phyloP scores from a whole-genome alignment of 2,888 invertebrate genomes.

The Heteromurus nitidus region DNA sequence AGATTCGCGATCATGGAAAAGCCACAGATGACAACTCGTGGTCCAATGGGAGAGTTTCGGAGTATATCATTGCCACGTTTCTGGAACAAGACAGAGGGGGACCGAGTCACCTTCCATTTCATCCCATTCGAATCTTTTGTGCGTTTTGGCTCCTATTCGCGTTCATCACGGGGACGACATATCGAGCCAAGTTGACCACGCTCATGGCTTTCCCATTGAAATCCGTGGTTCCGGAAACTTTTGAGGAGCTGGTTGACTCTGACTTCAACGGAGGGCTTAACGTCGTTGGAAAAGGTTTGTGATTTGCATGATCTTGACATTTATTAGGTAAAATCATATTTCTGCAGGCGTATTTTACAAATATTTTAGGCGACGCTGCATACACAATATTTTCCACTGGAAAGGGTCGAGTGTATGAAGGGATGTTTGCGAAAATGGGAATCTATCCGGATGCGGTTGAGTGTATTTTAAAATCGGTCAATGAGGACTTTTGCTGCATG shows the following conservation, averaged over 20 bases:
- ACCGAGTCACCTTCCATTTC: neutral
- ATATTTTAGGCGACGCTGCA: constrained; percentile 55
- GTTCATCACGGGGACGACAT: constrained; percentile 30
- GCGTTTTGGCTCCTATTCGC: constrained; percentile 56
- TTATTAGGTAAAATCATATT: neutral
- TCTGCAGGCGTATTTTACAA: neutral
- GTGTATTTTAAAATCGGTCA: constrained; percentile 31
- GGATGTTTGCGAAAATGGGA: constrained; percentile 39
- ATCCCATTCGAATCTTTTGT: constrained; percentile 27
- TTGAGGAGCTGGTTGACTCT: constrained; percentile 63
- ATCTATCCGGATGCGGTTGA: constrained; percentile 32
- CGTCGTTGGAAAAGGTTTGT: constrained; percentile 56
- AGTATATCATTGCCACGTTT: constrained; percentile 24
- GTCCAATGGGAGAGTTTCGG: constrained; percentile 14
- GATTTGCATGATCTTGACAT: neutral
- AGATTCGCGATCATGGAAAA: neutral
- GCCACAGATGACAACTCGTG: neutral
- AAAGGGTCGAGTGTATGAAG: constrained; percentile 33
- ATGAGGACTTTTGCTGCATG: constrained; percentile 45
- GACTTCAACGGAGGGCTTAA: constrained; percentile 59
- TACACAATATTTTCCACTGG: constrained; percentile 44
- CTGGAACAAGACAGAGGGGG: constrained; percentile 34
- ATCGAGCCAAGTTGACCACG: constrained; percentile 51
- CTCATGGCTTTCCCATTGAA: constrained; percentile 52
- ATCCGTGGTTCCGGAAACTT: constrained; percentile 55